These are phyloP conservation scores for Cyprinus carpio DNA, from an alignment of 2,113 vertebrate genomes.

Conservation along the genomic window DNA sequence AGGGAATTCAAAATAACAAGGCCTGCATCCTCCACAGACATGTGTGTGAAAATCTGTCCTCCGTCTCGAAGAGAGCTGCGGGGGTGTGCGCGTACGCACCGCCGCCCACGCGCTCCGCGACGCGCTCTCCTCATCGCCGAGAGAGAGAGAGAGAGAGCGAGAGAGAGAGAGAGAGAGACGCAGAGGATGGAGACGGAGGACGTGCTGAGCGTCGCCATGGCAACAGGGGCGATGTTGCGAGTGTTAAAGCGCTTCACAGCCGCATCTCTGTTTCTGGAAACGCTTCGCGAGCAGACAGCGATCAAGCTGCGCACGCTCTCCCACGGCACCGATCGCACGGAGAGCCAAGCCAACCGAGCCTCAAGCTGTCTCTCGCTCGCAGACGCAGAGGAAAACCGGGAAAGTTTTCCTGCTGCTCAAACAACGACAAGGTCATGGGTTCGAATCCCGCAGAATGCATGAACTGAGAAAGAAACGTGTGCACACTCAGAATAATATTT, in stretches of 20 bases:
- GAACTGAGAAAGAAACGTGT: neutral
- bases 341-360: too few relatives aligned
- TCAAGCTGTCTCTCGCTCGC: neutral
- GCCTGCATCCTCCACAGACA: conserved; percentile 36
- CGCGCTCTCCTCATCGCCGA: too few relatives aligned
- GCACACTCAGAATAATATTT: neutral
- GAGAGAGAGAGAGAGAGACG: too few relatives aligned
- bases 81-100: conserved; percentile 50
- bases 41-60: conserved; percentile 49
- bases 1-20: conserved; percentile 55
- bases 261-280: conserved; percentile 64
- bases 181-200: conserved; percentile 22
- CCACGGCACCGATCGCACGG: too few relatives aligned
- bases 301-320: too few relatives aligned
- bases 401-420: neutral
- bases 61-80: conserved; percentile 38
- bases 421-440: neutral
- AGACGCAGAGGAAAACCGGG: neutral
- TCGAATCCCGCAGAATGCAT: neutral
- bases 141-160: too few relatives aligned
- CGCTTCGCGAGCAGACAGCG: conserved; percentile 39
- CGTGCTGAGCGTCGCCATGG: conserved; percentile 58
- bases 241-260: conserved; percentile 36
- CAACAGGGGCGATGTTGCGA: conserved; percentile 53
- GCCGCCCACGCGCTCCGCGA: too few relatives aligned